These are phyloP conservation scores for Acrocephalus arundinaceus DNA, from an alignment of 2,113 vertebrate species.

Conservation along the genomic window DNA sequence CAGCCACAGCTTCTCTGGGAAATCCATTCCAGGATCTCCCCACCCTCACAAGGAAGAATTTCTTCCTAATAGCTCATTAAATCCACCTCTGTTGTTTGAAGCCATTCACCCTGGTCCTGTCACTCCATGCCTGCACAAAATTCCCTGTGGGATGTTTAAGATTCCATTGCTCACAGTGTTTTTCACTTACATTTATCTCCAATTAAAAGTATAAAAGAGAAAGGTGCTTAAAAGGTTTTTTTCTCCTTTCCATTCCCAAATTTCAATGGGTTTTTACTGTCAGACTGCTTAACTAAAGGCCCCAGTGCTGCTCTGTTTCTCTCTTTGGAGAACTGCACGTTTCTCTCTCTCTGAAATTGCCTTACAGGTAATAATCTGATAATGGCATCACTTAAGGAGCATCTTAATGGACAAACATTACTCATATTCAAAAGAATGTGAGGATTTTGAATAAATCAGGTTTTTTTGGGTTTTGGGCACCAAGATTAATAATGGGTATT, in stretches of 20 bases:
- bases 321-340: not conserved
- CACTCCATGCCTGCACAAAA: not conserved
- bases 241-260: not conserved
- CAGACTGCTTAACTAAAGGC: not conserved
- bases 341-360: not conserved
- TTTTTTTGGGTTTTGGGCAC: not conserved
- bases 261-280: not conserved
- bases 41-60: accelerated
- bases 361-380: not conserved
- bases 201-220: not conserved
- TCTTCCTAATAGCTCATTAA: not conserved
- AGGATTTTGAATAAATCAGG: not conserved
- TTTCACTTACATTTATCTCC: not conserved
- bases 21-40: accelerated
- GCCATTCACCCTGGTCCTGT: too few species aligned
- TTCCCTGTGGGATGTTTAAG: not conserved
- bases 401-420: not conserved
- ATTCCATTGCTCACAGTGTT: not conserved
- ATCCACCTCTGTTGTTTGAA: not conserved
- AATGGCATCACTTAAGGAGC: not conserved
- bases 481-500: not conserved
- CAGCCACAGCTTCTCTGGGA: not conserved
- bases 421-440: accelerated
- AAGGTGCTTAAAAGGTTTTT: accelerated
- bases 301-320: not conserved